These are phyloP conservation scores for Muschampia plurimacula DNA, from an alignment of 2,888 invertebrate species.

Conservation along the genomic window DNA sequence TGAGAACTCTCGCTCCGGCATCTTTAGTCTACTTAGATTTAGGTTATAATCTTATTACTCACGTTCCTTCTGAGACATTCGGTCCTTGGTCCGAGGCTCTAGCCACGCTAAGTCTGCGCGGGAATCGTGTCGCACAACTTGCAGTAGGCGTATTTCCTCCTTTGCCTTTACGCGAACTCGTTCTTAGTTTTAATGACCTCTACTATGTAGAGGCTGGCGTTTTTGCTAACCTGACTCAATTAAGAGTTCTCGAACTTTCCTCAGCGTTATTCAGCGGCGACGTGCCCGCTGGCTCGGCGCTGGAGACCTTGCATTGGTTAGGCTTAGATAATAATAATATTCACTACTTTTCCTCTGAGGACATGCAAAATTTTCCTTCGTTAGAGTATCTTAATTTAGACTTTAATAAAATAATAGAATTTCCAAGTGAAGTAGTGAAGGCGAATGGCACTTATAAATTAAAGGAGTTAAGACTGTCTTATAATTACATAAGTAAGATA, in stretches of 20 bases:
- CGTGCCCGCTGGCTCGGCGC: constrained; percentile 88
- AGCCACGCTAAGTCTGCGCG: constrained; percentile 90
- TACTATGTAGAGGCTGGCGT: constrained; percentile 89
- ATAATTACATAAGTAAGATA: constrained; percentile 90
- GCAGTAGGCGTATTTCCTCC: constrained; percentile 88
- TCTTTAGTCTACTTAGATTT: constrained; percentile 89
- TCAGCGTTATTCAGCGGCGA: constrained; percentile 90
- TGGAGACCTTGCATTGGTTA: constrained; percentile 90
- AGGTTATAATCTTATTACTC: constrained; percentile 91
- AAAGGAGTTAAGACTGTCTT: constrained; percentile 91
- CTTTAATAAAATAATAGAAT: constrained; percentile 90
- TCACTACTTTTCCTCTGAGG: constrained; percentile 83
- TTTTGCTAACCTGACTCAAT: constrained; percentile 88
- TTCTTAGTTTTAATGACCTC: constrained; percentile 94
- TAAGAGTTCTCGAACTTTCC: constrained; percentile 92
- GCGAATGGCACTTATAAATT: constrained; percentile 86
- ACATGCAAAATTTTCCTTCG: constrained; percentile 87
- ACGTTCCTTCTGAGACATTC: constrained; percentile 88
- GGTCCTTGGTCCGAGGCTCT: constrained; percentile 90
- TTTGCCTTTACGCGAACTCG: constrained; percentile 91
- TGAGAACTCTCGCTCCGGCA: constrained; percentile 87
- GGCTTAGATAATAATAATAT: constrained; percentile 94
- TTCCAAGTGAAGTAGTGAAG: constrained; percentile 84
- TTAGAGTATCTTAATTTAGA: constrained; percentile 93
- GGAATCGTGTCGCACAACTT: constrained; percentile 90